Evolutionary conservation across 2,888 invertebrate species (phyloP).

Genomic region (Stictocephala bisonia): DNA sequence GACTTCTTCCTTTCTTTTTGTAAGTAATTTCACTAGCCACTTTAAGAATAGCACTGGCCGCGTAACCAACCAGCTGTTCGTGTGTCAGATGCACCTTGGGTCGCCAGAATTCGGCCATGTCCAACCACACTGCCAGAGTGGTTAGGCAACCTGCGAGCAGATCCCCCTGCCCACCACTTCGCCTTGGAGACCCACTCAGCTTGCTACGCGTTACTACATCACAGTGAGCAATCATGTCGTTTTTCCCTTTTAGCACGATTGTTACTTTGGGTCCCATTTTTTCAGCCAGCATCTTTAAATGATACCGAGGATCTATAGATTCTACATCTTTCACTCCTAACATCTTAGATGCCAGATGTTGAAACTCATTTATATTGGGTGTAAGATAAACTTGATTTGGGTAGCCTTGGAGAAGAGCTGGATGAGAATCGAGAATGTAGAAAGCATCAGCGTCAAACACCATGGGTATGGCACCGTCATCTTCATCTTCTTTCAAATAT

Average conservation of each 20-base stretch:
- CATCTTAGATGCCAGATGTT: constrained; percentile 68
- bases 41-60: constrained; percentile 83
- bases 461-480: constrained; percentile 68
- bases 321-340: constrained; percentile 64
- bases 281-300: constrained; percentile 52
- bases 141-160: constrained; percentile 88
- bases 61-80: constrained; percentile 77
- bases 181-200: constrained; percentile 78
- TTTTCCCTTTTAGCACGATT: constrained; percentile 81
- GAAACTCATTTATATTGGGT: constrained; percentile 72
- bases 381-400: constrained; percentile 80
- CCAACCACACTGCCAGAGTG: constrained; percentile 85
- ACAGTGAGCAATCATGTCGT: constrained; percentile 74
- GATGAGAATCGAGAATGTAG: constrained; percentile 77
- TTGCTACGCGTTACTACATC: constrained; percentile 46
- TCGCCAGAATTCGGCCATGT: constrained; percentile 13
- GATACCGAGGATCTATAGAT: constrained; percentile 57
- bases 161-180: constrained; percentile 99
- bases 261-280: constrained; percentile 69
- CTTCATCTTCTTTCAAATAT: constrained; percentile 10
- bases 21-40: constrained; percentile 84
- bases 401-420: constrained; percentile 76
- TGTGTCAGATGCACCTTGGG: constrained; percentile 19
- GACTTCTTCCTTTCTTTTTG: constrained; percentile 80
- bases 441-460: constrained; percentile 94